Evolutionary conservation across 1,140 invertebrate genomes (phyloP), one percentile per base, ranked within the genome.

Genomic region (Nylanderia fulva): DNA sequence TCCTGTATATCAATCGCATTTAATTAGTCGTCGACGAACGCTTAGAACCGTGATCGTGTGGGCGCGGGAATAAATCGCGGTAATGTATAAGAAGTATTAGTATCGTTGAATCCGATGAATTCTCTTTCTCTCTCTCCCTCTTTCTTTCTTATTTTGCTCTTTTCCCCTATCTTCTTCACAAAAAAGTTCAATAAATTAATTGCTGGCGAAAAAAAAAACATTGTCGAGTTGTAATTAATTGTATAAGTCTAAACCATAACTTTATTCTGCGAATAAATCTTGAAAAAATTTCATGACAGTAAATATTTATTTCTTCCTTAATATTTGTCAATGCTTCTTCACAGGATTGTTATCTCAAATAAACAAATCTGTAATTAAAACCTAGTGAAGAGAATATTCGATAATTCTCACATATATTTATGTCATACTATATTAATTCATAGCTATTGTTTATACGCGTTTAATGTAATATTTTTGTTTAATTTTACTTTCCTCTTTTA

Each of bases 71-170:
- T 88, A 88, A 88, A 88, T 76, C 64, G 66, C 75, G 56, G 36
- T 42, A 61, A 76, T 48, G 56, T 29, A 63, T 48, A 83, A 85
- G 83, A 61, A 66, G 29, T 83, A 71, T 74, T 3, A 79, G 88
- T 77, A 89, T 80, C 85, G 71, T 76, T 88, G 87, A 89, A 86
- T 87, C 79, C 87, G 45, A 86, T 88, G 60, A 86, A 89, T 89
- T 89, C 21, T 18, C 27, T 15, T 11, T 48, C 21, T 29, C 13
- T 42, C 21, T 21, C 11, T 9, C 1, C 1, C 45, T 11, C 6
- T 36, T 39, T 66, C 29, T 21, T 8, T 36, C 42, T 33, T 8
- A 9, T 66, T 42, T 52, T 15, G 21, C n/a, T 18, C 27, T 15
- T 15, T 33, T 21, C 13, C 13, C 0, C 1, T 7, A 21, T 13